Conservation (phyloP, 1,140 invertebrate genomes). For the Eumaeus atala region DNA sequence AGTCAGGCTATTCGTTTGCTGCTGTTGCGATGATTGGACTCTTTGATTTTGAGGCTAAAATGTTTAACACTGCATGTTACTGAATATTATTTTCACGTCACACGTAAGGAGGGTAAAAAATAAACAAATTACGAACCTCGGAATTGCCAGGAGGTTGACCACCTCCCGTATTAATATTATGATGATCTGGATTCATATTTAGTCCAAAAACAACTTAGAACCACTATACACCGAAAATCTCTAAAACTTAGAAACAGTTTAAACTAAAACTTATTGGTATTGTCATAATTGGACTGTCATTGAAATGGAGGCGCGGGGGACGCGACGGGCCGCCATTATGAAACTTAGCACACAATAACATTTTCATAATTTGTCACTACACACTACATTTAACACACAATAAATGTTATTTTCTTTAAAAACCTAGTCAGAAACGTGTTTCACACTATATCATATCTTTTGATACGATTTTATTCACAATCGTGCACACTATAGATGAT, state of each 20-base stretch:
- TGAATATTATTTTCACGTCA: constrained; percentile 1
- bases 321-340: constrained; percentile 79
- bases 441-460: too few species aligned
- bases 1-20: constrained; percentile 45
- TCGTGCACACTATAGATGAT: too few species aligned
- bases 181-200: constrained; percentile 75
- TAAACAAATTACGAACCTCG: constrained; percentile 64
- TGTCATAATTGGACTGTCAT: constrained; percentile 76
- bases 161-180: constrained; percentile 72
- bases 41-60: constrained; percentile 59
- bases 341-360: constrained; percentile 75
- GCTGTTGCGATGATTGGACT: constrained; percentile 45
- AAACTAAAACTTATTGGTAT: constrained; percentile 67
- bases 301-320: constrained; percentile 76
- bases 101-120: constrained; percentile 24
- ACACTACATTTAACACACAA: neutral
- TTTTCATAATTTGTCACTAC: constrained; percentile 37
- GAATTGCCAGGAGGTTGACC: constrained; percentile 70
- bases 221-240: constrained; percentile 20
- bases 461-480: too few species aligned
- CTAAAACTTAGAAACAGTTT: constrained; percentile 63
- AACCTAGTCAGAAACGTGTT: neutral
- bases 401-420: neutral
- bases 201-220: constrained; percentile 33
- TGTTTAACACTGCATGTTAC: constrained; percentile 13